Evolutionary conservation across 2,113 vertebrate genomes (phyloP).

Genomic region (Myotis lucifugus): DNA sequence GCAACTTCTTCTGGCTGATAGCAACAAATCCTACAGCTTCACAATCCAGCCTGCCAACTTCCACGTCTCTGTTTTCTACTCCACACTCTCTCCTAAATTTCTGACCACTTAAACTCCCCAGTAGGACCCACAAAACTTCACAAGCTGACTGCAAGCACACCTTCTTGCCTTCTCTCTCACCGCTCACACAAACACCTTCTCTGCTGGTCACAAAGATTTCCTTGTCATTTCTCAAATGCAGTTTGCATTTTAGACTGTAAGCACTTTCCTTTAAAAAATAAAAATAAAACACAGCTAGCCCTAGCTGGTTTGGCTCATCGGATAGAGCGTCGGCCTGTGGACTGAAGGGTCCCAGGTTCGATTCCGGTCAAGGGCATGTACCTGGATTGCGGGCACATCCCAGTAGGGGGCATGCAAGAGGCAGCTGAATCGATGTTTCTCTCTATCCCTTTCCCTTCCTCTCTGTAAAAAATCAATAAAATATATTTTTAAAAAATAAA

Average conservation of each 20-base stretch:
- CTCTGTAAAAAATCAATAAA: no score
- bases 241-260: not conserved
- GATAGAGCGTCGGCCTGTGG: no score
- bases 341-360: no score
- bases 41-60: not conserved
- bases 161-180: not conserved
- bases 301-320: no score
- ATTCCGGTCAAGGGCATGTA: no score
- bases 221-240: not conserved
- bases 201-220: not conserved
- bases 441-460: no score
- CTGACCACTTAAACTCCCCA: not conserved
- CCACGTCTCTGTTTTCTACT: not conserved
- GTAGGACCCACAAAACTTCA: not conserved
- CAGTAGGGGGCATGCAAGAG: no score
- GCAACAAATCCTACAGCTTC: not conserved
- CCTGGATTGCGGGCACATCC: no score
- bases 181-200: not conserved
- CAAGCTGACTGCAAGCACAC: not conserved
- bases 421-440: no score
- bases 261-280: not conserved
- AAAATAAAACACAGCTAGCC: no score
- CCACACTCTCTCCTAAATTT: not conserved
- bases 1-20: not conserved
- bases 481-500: no score